Base-by-base conservation (phyloP, 2,113 vertebrate genomes). In the Dascyllus trimaculatus region DNA sequence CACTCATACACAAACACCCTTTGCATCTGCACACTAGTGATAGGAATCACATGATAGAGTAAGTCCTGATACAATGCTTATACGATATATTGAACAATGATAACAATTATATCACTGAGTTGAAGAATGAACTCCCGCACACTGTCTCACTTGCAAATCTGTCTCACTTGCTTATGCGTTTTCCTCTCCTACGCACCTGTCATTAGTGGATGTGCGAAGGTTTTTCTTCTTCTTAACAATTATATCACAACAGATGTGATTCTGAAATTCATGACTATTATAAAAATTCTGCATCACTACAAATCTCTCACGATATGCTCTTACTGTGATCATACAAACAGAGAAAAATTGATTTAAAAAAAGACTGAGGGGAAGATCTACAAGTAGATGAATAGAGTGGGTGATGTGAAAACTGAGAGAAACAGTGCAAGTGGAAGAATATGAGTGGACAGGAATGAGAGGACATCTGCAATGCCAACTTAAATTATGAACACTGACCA, bases 401-500 rank as follows among this genome's bases (percentile, higher is more conserved):
- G 17, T 61, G 29, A 74, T 56, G 51, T 68, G 18, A 69, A 75
- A 75, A 82, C 78, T 45, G 10, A 73, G 40, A 71, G 38, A 69
- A 77, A 74, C 29, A 64, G 25, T 11, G 64, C 8, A 71, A 86
- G 81, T 72, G 78, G 70, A 70, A 70, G 85, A 82, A 80, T 70
- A n/a, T 25, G 25, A 87, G 70, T 21, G 45, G 75, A 73, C 60
- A 81, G 68, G 64, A 60, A 88, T 62, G 49, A 81, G 53, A 82
- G 22, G 82, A 88, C 85, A 89, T 80, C 79, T 84, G 85, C n/a
- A 82, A 76, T 88, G 86, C 77, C 89, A 88, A 65, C 73, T 85
- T 85, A 64, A 85, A 90, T 89, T 91, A 90, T 81, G 59, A 91
- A 82, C 73, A 84, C 69, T 80, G 71, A 80, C 75, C 43, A 60